These are phyloP conservation scores for Oreochromis tanganicae DNA, from an alignment of 2,113 vertebrate species.

Conservation along the genomic window DNA sequence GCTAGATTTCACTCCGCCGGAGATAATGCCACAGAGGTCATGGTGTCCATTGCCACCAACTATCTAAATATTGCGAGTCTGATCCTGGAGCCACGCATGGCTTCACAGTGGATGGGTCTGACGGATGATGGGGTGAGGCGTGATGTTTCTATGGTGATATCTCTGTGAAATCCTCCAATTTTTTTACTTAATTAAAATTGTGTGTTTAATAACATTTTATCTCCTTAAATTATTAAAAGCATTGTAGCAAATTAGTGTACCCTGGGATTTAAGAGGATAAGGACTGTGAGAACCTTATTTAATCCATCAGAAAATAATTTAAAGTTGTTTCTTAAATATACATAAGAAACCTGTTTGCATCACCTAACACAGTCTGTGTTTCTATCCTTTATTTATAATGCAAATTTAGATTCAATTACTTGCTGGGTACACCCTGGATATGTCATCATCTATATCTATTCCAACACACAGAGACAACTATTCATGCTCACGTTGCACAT, in stretches of 20 bases:
- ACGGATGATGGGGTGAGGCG: conserved; percentile 51
- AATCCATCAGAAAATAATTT: neutral
- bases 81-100: conserved; percentile 54
- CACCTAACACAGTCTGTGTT: neutral
- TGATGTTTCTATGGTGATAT: neutral
- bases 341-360: neutral
- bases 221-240: neutral
- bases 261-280: neutral
- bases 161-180: neutral
- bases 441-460: neutral
- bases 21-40: conserved; percentile 15
- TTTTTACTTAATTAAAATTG: neutral
- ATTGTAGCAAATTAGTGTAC: neutral
- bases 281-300: neutral
- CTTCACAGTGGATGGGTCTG: conserved; percentile 45
- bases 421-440: neutral
- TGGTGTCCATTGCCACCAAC: conserved; percentile 57
- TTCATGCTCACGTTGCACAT: neutral
- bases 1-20: neutral
- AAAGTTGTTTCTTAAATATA: neutral
- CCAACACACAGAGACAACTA: neutral
- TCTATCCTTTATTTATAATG: neutral
- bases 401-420: neutral
- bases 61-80: conserved; percentile 52
- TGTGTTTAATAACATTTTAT: neutral